These are phyloP conservation scores for Ptychoptera contaminata DNA, from an alignment of 2,888 invertebrate genomes.

Conservation along the genomic window DNA sequence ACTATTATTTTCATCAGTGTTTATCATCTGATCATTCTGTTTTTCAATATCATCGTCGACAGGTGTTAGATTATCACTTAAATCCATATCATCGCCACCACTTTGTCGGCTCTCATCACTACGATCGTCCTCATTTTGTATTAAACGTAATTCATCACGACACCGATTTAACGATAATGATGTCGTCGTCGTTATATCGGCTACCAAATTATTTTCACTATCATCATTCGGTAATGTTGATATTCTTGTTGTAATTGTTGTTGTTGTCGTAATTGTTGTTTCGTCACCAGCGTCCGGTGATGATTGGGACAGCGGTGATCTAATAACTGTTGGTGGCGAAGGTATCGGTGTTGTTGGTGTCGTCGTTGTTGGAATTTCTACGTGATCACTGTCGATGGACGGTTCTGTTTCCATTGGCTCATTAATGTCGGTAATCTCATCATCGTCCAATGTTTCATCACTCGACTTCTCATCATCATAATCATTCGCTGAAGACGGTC, in stretches of 20 bases:
- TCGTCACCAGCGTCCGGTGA: background rate
- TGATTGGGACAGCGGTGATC: no score
- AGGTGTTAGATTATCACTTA: no score
- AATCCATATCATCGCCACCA: background rate
- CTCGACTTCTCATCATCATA: no score
- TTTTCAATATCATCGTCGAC: no score
- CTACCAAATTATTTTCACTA: conserved; percentile 5
- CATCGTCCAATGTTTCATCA: no score
- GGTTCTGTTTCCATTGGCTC: no score
- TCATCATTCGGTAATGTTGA: background rate
- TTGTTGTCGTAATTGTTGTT: background rate
- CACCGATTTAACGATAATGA: no score
- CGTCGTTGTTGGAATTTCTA: background rate
- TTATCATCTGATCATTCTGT: no score
- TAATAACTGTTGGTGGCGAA: background rate
- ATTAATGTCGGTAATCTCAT: no score
- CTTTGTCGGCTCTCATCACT: background rate
- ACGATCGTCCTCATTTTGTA: background rate
- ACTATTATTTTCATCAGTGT: conserved; percentile 5
- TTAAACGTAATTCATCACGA: no score
- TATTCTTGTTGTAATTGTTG: background rate
- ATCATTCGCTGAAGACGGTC: no score
- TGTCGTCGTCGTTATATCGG: background rate
- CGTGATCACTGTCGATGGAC: no score
- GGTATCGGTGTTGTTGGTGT: background rate